Percentiles rank a stretch among this genome's conserved stretches.
These are phyloP conservation scores for Reticulitermes lucifugus DNA, from an alignment of 2,888 invertebrate genomes.

Conservation along the genomic window DNA sequence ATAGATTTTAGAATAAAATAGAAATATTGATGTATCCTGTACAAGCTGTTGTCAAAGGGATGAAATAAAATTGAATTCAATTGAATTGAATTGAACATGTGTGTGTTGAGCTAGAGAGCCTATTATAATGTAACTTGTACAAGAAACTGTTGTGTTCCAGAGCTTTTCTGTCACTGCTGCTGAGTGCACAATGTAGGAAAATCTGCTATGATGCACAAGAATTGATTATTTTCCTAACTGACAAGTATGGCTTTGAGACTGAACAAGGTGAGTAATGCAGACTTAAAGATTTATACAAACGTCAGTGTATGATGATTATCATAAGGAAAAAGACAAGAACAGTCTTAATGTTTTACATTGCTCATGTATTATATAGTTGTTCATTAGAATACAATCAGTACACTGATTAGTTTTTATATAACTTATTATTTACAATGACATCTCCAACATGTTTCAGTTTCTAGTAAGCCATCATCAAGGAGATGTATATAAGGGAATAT, in stretches of 20 bases:
- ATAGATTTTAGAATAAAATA: too few relatives aligned
- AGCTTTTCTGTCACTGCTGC: constrained; percentile 55
- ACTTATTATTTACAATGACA: too few relatives aligned
- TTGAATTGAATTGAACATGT: not conserved
- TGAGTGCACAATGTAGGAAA: constrained; percentile 58
- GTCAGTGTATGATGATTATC: not conserved
- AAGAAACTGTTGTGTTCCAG: constrained; percentile 39
- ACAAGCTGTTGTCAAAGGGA: too few relatives aligned
- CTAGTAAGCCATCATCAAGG: too few relatives aligned
- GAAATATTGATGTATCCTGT: too few relatives aligned
- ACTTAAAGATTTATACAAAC: not conserved
- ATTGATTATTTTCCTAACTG: constrained; percentile 61
- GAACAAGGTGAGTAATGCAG: constrained; percentile 52
- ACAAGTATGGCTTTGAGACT: constrained; percentile 57
- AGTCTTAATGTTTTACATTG: not conserved
- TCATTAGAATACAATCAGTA: too few relatives aligned
- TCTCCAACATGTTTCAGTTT: too few relatives aligned
- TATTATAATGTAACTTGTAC: too few relatives aligned
- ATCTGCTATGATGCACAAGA: constrained; percentile 64
- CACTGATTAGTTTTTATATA: too few relatives aligned
- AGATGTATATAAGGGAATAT: too few relatives aligned
- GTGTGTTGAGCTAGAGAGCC: not conserved
- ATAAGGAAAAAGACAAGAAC: not conserved
- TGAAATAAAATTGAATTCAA: not conserved
- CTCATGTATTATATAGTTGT: too few relatives aligned